A percentile compares a stretch with the other conserved stretches of the same genome.
phyloP scores from a whole-genome alignment of 1,140 invertebrate species.

The Euwallacea fornicatus region DNA sequence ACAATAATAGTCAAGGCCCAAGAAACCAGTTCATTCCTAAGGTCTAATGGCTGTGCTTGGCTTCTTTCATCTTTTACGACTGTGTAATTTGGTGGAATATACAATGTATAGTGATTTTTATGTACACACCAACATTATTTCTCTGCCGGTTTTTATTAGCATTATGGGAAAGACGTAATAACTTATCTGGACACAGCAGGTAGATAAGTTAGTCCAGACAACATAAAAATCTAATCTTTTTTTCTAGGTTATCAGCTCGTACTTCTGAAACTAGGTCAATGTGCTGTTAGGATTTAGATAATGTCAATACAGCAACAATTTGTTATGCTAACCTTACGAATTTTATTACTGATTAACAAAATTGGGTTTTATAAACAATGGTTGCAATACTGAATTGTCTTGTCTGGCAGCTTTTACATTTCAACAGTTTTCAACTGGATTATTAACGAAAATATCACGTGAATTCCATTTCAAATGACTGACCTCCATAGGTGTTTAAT shows the following conservation, averaged over 20 bases:
- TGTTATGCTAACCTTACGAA: background rate
- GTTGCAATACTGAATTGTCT: background rate
- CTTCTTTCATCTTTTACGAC: slow-evolving; percentile 32
- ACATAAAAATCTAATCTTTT: no score
- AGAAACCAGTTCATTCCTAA: slow-evolving; percentile 35
- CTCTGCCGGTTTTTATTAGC: background rate
- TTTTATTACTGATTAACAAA: background rate
- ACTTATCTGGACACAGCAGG: no score
- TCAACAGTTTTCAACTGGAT: no score
- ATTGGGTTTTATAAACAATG: background rate
- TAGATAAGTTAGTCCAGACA: no score
- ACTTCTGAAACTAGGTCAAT: background rate
- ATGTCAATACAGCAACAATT: background rate
- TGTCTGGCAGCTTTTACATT: no score
- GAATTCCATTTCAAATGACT: no score
- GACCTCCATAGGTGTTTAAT: no score
- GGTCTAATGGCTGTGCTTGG: slow-evolving; percentile 31
- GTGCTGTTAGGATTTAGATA: background rate
- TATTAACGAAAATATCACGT: no score
- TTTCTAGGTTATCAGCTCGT: no score
- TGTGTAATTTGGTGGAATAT: slow-evolving; percentile 27
- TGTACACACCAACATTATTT: slow-evolving; percentile 13
- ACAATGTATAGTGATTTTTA: slow-evolving; percentile 20
- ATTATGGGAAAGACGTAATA: no score
- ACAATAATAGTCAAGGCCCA: slow-evolving; percentile 32